Conservation (phyloP, 64 coral and sea anemone species). For the Stylophora pistillata region DNA sequence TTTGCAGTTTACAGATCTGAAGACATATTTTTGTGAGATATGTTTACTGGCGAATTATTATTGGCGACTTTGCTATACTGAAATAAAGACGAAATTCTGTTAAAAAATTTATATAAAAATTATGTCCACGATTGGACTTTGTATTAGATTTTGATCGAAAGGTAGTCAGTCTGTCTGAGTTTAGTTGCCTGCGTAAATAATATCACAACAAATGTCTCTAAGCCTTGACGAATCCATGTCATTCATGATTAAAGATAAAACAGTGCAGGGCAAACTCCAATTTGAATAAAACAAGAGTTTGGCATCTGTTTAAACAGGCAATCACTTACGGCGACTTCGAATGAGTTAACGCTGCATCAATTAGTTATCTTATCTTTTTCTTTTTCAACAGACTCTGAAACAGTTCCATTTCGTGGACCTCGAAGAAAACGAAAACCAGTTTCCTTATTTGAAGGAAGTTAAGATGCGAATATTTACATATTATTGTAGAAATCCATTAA, state of each 20-base stretch:
- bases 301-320: neutral
- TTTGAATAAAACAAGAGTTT: neutral
- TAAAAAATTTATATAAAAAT: too few relatives aligned
- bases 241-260: neutral
- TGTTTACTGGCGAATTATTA: too few relatives aligned
- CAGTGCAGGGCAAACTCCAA: neutral
- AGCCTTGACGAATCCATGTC: neutral
- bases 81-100: too few relatives aligned
- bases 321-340: neutral
- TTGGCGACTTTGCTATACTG: too few relatives aligned
- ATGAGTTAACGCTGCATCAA: neutral
- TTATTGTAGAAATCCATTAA: too few relatives aligned
- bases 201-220: neutral
- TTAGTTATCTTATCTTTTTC: neutral
- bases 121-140: too few relatives aligned
- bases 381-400: neutral
- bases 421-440: neutral
- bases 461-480: too few relatives aligned
- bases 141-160: too few relatives aligned
- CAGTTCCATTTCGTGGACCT: neutral
- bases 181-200: neutral
- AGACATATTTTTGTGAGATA: too few relatives aligned
- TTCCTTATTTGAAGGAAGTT: neutral
- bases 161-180: too few relatives aligned
- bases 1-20: too few relatives aligned